phyloP scores from a whole-genome alignment of 2,113 vertebrate species.

The Mirza zaza region DNA sequence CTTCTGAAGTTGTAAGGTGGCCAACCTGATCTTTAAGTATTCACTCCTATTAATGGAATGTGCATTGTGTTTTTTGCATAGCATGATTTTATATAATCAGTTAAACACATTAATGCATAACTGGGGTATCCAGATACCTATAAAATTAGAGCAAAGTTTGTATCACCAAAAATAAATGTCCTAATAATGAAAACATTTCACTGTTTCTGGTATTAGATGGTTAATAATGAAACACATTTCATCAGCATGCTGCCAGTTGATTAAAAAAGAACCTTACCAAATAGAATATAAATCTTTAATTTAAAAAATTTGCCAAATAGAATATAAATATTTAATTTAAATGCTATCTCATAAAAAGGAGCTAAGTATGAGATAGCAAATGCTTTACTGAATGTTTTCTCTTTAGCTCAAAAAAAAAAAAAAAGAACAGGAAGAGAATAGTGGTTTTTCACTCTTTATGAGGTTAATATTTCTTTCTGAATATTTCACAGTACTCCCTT shows the following conservation, averaged over 20 bases:
- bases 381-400: neutral
- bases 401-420: neutral
- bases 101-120: neutral
- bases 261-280: neutral
- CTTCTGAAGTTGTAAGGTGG: neutral
- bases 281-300: slow-evolving; percentile 32
- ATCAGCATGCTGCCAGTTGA: neutral
- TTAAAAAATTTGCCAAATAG: neutral
- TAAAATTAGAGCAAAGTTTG: slow-evolving; percentile 21
- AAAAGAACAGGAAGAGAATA: neutral
- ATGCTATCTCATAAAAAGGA: neutral
- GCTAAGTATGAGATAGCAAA: neutral
- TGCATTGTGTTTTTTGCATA: neutral
- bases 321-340: slow-evolving; percentile 54
- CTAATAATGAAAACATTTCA: slow-evolving; percentile 34
- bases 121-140: neutral
- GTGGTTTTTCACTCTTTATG: neutral
- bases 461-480: slow-evolving; percentile 3
- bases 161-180: neutral
- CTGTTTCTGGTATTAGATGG: neutral
- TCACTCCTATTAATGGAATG: neutral
- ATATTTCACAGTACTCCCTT: neutral
- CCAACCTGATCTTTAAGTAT: neutral
- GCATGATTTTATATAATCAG: neutral
- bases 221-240: slow-evolving; percentile 1